These are phyloP conservation scores for Ageneiosus marmoratus DNA, from an alignment of 2,113 vertebrate genomes.

Conservation along the genomic window DNA sequence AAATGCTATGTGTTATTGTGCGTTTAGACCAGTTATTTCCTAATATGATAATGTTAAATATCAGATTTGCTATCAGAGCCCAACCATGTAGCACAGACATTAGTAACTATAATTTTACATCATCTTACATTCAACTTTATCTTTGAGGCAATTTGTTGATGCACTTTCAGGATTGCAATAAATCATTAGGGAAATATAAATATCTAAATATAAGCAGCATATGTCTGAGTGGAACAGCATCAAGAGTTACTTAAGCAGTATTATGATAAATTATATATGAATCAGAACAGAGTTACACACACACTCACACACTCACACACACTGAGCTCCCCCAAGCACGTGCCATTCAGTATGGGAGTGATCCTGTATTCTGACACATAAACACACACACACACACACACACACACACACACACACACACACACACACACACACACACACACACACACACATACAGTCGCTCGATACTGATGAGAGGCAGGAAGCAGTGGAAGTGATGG, in stretches of 20 bases:
- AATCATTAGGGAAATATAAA: not conserved
- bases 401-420: not conserved
- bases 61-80: too few relatives aligned
- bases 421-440: not conserved
- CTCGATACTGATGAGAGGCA: conserved; percentile 34
- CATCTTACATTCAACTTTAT: not conserved
- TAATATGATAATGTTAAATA: too few relatives aligned
- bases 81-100: too few relatives aligned
- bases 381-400: conserved; percentile 12
- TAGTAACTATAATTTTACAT: too few relatives aligned
- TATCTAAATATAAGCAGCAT: not conserved
- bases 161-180: not conserved
- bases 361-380: conserved; percentile 6
- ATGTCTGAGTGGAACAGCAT: too few relatives aligned
- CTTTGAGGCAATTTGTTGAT: not conserved
- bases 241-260: too few relatives aligned
- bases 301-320: conserved; percentile 3
- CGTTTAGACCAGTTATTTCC: too few relatives aligned
- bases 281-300: not conserved
- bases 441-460: conserved; percentile 21
- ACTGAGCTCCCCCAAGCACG: not conserved
- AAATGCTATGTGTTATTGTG: too few relatives aligned
- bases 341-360: conserved; percentile 17
- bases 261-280: too few relatives aligned
- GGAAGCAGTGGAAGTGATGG: conserved; percentile 22